Conservation (phyloP, 2,888 invertebrate species). For the Elegia similella region DNA sequence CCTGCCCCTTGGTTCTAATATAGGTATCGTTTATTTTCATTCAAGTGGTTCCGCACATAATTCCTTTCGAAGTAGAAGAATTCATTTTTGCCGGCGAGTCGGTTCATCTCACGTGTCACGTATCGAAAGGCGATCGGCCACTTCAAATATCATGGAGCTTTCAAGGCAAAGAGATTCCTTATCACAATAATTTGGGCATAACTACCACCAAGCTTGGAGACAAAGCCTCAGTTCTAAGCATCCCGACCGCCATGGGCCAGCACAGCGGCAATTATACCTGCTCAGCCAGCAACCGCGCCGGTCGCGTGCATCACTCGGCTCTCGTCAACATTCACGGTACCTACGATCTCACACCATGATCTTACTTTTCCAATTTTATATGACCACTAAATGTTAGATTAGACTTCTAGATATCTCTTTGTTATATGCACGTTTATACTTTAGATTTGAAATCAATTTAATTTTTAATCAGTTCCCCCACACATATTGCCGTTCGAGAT, state of each 20-base stretch:
- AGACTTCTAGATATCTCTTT: constrained; percentile 19
- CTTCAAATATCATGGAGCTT: constrained; percentile 87
- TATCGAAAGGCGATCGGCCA: constrained; percentile 87
- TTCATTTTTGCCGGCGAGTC: constrained; percentile 86
- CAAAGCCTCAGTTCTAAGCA: constrained; percentile 80
- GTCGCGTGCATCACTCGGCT: constrained; percentile 79
- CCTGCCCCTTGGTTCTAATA: constrained; percentile 24
- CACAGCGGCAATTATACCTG: constrained; percentile 85
- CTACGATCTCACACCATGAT: background rate
- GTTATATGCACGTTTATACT: constrained; percentile 63
- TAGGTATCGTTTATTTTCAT: constrained; percentile 35
- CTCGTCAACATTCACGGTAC: constrained; percentile 83
- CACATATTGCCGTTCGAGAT: constrained; percentile 85
- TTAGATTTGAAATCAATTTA: constrained; percentile 55
- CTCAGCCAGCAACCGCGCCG: constrained; percentile 82
- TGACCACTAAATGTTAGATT: constrained; percentile 1
- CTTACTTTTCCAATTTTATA: background rate
- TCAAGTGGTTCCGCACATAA: constrained; percentile 83
- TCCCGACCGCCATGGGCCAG: constrained; percentile 80
- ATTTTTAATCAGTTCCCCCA: constrained; percentile 82
- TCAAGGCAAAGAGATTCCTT: constrained; percentile 83
- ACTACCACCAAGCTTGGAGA: constrained; percentile 79
- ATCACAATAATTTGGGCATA: constrained; percentile 75
- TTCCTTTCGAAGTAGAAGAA: constrained; percentile 85
- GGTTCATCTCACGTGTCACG: constrained; percentile 84